These are phyloP conservation scores for Actinostola sp. DNA, from an alignment of 92 coral and sea anemone genomes.

Conservation along the genomic window DNA sequence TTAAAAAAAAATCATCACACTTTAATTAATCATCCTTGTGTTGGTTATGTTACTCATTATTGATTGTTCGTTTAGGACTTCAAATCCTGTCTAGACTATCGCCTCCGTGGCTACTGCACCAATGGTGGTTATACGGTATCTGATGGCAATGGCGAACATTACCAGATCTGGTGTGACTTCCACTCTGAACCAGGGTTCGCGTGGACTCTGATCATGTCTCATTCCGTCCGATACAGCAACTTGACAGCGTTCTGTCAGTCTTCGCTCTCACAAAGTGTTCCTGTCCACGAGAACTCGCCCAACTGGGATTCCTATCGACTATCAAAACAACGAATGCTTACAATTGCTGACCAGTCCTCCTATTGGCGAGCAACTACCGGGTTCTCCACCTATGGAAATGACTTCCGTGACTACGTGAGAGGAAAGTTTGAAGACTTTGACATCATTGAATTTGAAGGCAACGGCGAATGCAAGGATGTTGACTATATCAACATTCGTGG, in stretches of 20 bases:
- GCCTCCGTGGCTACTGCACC: slow-evolving; percentile 15
- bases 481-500: slow-evolving; percentile 47
- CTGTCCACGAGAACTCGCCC: slow-evolving; percentile 36
- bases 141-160: slow-evolving; percentile 26
- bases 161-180: slow-evolving; percentile 44
- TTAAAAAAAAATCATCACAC: too few species aligned
- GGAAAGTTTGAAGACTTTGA: slow-evolving; percentile 34
- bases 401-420: slow-evolving; percentile 38
- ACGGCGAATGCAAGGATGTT: slow-evolving; percentile 34
- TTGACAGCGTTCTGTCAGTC: slow-evolving; percentile 32
- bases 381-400: slow-evolving; percentile 16
- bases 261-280: slow-evolving; percentile 21
- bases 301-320: slow-evolving; percentile 47
- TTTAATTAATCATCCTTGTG: too few species aligned
- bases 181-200: slow-evolving; percentile 35
- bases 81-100: slow-evolving; percentile 41
- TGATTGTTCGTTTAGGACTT: slow-evolving; percentile 6
- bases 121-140: slow-evolving; percentile 34
- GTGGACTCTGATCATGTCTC: slow-evolving; percentile 43
- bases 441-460: slow-evolving; percentile 29
- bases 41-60: too few species aligned
- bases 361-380: slow-evolving; percentile 43
- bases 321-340: slow-evolving; percentile 27
- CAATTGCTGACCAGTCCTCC: slow-evolving; percentile 26
- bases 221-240: slow-evolving; percentile 25